Evolutionary conservation across 1,140 invertebrate genomes (phyloP), one percentile per base, ranked within the genome.

Genomic region (Xylocopa sonorina): DNA sequence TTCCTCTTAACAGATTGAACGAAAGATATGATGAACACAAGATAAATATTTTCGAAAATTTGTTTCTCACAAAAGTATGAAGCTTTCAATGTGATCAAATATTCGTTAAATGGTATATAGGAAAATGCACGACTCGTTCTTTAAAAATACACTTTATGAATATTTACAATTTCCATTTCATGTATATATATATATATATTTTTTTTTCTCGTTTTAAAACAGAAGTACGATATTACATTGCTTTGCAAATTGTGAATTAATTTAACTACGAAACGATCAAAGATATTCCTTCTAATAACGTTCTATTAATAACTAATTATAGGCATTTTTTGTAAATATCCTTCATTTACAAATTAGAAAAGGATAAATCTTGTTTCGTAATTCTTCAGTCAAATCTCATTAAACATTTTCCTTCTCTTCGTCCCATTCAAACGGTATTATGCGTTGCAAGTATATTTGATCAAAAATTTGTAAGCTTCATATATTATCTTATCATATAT

Each of bases 81-180:
- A 46, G 14, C 43, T 46, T 14, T n/a, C n/a, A 46, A 46, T 6
- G 43, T 46, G 18, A 4, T 50, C 48, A 21, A 12, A n/a, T 38
- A 60, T n/a, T 60, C n/a, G 5, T 58, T 3, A 12, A 1, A 10
- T 3, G 32, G 18, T 66, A 29, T 48, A 32, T 7, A 48, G 18
- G 7, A 66, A 48, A 66, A 66, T 66, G 14, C 27, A 48, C 2
- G 18, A 14, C 9, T 48, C 27, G 10, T 24, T 32, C n/a, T 58
- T 69, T 57, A 77, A 77, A 77, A 77, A 77, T 69, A 69, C 66
- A 58, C 0, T 69, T 77, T 60, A 58, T 69, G 53, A 48, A 48
- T 77, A 69, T 77, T 68, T 77, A 69, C 74, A 69, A 12, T 29
- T 12, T 41, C 29, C 27, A 4, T 67, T n/a, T 6, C 29, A 69